Base-by-base conservation (phyloP, 2,113 vertebrate genomes). In the Vanacampus margaritifer region DNA sequence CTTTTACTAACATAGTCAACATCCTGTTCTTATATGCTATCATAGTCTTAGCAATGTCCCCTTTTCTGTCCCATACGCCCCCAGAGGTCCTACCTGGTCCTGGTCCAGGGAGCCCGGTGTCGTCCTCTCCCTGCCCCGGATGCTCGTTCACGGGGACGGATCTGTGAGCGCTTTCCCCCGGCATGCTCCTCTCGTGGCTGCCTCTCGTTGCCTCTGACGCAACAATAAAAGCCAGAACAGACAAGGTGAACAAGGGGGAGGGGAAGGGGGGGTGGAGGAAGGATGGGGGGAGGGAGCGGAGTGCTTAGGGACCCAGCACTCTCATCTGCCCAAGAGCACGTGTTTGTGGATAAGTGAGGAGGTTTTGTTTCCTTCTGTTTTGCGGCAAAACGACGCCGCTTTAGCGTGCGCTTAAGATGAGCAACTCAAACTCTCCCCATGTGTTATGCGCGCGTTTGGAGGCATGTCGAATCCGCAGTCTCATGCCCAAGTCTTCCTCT, bases 61-160 rank as follows among this genome's bases (percentile, higher is more conserved):
- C 1, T 8, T 59, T 36, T 5, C 41, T 64, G 41, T 59, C 60
- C 54, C 39, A 24, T 13, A 69, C 35, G 37, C 67, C 68, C 68
- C 64, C 60, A 51, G 32, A 73, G 64, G 74, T 87, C 92, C 80
- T 90, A 93, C 92, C 93, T 92, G 92, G 82, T 88, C 92, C 93
- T 92, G 92, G 82, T 88, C 89, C 87, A 57, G 86, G 89, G 74
- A 92, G 87, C 64, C 88, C 88, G 32, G 85, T 82, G 51, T 91
- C 87, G 61, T 90, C 80, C 45, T 81, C 83, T 71, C 76, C 89
- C 70, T 62, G 79, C 64, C 89, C 90, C 24, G 84, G 82, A 72
- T 87, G 86, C 61, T 87, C 88, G 53, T 90, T 75, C 43, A 78
- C 14, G 36, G 90, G 89, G 72, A 84, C 82, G 61, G 87, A 88